phyloP scores from a whole-genome alignment of 1,140 invertebrate genomes.

The Cardiocondyla obscurior region DNA sequence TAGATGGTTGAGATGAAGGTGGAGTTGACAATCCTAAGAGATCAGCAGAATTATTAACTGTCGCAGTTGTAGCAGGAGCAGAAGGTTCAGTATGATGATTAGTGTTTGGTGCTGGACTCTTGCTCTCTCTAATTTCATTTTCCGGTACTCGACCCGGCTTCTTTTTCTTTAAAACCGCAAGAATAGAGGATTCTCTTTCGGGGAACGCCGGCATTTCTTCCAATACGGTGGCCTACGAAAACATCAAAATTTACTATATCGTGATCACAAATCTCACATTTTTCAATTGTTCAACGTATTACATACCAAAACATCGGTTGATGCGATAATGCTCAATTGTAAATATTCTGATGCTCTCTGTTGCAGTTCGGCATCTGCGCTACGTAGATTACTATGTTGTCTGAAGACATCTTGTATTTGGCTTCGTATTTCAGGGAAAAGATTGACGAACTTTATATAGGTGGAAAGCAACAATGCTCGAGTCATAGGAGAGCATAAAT shows the following conservation, averaged over 20 bases:
- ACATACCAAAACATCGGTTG: conserved; percentile 95
- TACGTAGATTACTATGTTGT: conserved; percentile 97
- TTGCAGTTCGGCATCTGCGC: conserved; percentile 99
- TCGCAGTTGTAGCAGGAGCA: conserved; percentile 41
- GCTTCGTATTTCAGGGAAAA: conserved; percentile 99
- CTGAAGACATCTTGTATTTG: conserved; percentile 98
- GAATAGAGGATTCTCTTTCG: conserved; percentile 98
- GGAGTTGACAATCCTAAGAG: conserved; percentile 93
- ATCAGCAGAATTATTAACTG: conserved; percentile 88
- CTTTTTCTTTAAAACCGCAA: conserved; percentile 99
- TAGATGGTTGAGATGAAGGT: conserved; percentile 87
- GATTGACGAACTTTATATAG: conserved; percentile 99
- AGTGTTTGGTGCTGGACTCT: conserved; percentile 89
- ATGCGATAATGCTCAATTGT: conserved; percentile 97
- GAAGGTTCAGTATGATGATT: conserved; percentile 86
- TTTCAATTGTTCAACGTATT: background rate
- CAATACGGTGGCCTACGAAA: conserved; percentile 93
- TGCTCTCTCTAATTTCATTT: conserved; percentile 91
- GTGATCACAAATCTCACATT: background rate
- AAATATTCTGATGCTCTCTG: conserved; percentile 99
- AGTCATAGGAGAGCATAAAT: conserved; percentile 98
- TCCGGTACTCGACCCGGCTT: conserved; percentile 96
- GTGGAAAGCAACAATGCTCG: conserved; percentile 98
- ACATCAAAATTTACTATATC: background rate
- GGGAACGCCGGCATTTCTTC: conserved; percentile 99